Conservation (phyloP, 2,797 vertebrate species). For the Siniperca undulata region DNA sequence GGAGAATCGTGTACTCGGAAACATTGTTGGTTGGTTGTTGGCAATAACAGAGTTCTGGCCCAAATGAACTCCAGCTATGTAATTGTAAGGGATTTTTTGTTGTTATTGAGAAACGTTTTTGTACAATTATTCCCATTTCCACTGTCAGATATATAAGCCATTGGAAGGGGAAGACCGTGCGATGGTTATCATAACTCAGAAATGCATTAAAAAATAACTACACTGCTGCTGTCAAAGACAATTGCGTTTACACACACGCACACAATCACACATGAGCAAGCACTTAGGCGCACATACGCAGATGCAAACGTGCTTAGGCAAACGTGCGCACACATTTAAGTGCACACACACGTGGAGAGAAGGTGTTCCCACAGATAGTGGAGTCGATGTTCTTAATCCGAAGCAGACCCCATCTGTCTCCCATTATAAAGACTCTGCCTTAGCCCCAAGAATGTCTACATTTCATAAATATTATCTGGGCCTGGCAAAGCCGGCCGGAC, state of each 20-base stretch:
- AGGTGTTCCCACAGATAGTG: conserved; percentile 87
- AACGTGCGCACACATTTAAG: conserved; percentile 55
- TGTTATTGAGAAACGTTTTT: conserved; percentile 78
- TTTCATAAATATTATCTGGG: conserved; percentile 87
- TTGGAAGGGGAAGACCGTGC: conserved; percentile 65
- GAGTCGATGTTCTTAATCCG: conserved; percentile 83
- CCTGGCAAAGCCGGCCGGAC: conserved; percentile 82
- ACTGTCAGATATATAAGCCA: conserved; percentile 78
- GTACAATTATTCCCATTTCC: conserved; percentile 82
- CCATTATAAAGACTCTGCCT: conserved; percentile 85
- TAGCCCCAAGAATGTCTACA: conserved; percentile 86
- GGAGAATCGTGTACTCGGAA: conserved; percentile 67
- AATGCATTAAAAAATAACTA: conserved; percentile 83
- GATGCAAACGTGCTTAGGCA: conserved; percentile 53
- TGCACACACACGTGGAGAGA: conserved; percentile 66
- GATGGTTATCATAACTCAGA: conserved; percentile 82
- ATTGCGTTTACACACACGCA: conserved; percentile 72
- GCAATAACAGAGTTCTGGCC: conserved; percentile 73
- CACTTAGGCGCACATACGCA: conserved; percentile 50
- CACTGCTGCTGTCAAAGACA: conserved; percentile 78
- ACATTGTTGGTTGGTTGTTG: conserved; percentile 67
- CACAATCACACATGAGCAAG: conserved; percentile 63
- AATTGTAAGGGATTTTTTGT: conserved; percentile 72
- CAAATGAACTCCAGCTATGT: conserved; percentile 76
- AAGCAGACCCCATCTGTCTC: conserved; percentile 88